phyloP scores from a whole-genome alignment of 2,888 invertebrate genomes.

The Acanthosepion esculentum region DNA sequence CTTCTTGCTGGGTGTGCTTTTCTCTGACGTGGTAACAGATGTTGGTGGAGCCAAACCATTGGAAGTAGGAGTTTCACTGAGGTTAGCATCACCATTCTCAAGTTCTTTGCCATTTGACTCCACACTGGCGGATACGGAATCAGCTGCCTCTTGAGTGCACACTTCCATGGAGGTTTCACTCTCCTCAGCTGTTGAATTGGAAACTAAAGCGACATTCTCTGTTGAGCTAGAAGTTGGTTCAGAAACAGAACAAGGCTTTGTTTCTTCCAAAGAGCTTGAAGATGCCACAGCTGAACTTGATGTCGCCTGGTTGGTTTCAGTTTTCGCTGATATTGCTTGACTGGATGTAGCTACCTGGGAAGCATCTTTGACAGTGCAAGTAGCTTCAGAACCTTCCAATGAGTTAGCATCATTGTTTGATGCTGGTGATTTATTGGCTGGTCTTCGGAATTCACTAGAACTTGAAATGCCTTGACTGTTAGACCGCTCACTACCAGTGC shows the following conservation, averaged over 20 bases:
- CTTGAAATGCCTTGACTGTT: constrained; percentile 45
- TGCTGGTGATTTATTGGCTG: neutral
- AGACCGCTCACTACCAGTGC: neutral
- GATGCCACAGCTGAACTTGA: constrained; percentile 36
- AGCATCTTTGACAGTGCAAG: constrained; percentile 15
- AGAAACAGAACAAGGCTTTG: constrained; percentile 39
- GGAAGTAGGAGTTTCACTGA: neutral
- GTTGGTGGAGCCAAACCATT: constrained; percentile 38
- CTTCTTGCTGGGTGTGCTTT: constrained; percentile 39
- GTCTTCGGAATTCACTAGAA: constrained; percentile 41
- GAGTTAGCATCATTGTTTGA: constrained; percentile 41
- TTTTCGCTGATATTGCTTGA: neutral
- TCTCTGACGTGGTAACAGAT: constrained; percentile 40
- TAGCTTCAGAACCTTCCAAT: constrained; percentile 42
- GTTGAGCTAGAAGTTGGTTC: constrained; percentile 43
- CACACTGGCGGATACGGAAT: constrained; percentile 13
- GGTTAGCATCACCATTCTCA: neutral
- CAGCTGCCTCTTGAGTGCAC: constrained; percentile 24
- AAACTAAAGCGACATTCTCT: neutral
- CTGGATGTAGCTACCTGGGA: neutral
- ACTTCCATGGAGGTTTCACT: constrained; percentile 42
- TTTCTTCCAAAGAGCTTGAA: constrained; percentile 3
- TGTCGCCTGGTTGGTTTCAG: constrained; percentile 23
- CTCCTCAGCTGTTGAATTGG: neutral
- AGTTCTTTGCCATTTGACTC: neutral